Base-by-base conservation (phyloP, 2,888 invertebrate genomes). In the Bugulina stolonifera region DNA sequence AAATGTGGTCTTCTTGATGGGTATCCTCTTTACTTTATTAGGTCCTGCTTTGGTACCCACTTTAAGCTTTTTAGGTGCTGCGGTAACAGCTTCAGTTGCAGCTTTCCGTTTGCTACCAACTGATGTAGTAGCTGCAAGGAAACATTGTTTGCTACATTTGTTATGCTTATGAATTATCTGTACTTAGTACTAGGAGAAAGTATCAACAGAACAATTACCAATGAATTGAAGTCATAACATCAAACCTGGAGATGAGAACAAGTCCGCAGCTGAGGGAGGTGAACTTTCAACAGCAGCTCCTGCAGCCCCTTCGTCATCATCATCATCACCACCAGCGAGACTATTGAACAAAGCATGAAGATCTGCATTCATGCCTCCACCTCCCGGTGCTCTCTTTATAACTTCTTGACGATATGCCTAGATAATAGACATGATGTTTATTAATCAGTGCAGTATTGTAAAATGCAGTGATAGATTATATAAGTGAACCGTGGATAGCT, bases 391-490 rank as follows among this genome's bases (percentile, higher is more conserved):
- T 54, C 70, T n/a, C 18, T 70, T 54, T n/a, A 27, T 54, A 25
- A 70, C 52, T 25, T 70, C 70, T 23, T 43, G 52, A 23, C 70
- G 70, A 70, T 70, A 70, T 2, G 70, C 70, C 70, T 70, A n/a
- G n/a, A n/a, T 43, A 5, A 43, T 43, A 43, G 5, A 43, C 43
- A 43, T 43, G 5, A 43, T 43, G 18, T 43, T n/a, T n/a, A n/a
- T n/a, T n/a, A n/a, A n/a, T n/a, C n/a, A n/a, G n/a, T n/a, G n/a
- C n/a, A n/a, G n/a, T n/a, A n/a, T n/a, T n/a, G n/a, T n/a, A n/a
- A n/a, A n/a, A n/a, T n/a, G n/a, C n/a, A n/a, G n/a, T n/a, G n/a
- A n/a, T n/a, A n/a, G n/a, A n/a, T n/a, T n/a, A n/a, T n/a, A n/a
- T n/a, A n/a, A n/a, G n/a, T n/a, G n/a, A n/a, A n/a, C n/a, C n/a